Base-by-base conservation (phyloP, 2,888 invertebrate species). In the Netelia inedita region DNA sequence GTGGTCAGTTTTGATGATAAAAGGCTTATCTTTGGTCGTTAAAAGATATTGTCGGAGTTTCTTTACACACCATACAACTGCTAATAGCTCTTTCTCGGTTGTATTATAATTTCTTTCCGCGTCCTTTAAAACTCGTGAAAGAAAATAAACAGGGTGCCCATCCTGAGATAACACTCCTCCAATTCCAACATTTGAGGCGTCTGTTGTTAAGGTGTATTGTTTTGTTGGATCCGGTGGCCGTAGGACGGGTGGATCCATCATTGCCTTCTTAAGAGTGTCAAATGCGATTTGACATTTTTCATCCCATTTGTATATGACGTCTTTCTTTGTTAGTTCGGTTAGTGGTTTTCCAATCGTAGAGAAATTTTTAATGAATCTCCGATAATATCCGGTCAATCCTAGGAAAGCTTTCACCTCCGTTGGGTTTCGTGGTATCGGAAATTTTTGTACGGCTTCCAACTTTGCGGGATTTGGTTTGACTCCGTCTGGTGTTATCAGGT, bases 121-220 rank as follows among this genome's bases (percentile, higher is more conserved):
- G 50, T 68, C 69, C 28, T 79, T 76, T 84, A 86, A 69, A 79
- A 89, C 90, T 28, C 91, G 71, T 14, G 89, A 89, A 3, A 91
- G 89, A 78, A 89, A 93, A 14, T 91, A 90, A n/a, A 92, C 87
- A 11, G 92, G 92, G n/a, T 88, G 81, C 65, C 93, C 92, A 0
- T 87, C 75, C 16, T 53, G 69, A 41, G 65, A 68, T 6, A 57
- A 16, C 8, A 53, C 71, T 68, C 6, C 73, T 50, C 43, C 35
- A n/a, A 66, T 79, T 28, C 53, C 71, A 65, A 75, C 46, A 10
- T 75, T 78, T 53, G 23, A 59, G 14, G 69, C 69, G 35, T 63
- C 63, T n/a, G 63, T 63, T 14, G 63, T 63, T 28, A 63, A 28
- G n/a, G n/a, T 28, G 35, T 63, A 63, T 63, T 63, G 35, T 35